Base-by-base conservation (phyloP, 2,113 vertebrate species). In the Asarcornis scutulata region DNA sequence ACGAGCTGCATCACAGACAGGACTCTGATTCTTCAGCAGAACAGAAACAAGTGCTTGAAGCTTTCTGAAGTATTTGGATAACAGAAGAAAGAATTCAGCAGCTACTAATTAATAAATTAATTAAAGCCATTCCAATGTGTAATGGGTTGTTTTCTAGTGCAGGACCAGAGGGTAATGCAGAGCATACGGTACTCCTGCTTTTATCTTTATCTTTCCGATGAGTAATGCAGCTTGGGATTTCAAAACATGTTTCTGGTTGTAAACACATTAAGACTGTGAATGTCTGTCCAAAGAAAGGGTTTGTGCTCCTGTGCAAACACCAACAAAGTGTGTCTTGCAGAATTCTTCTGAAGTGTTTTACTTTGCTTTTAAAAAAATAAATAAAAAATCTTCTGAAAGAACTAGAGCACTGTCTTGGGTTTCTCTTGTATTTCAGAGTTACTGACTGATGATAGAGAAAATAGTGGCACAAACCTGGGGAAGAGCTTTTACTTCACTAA, bases 241-340 rank as follows among this genome's bases (percentile, higher is more conserved):
- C 25, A 55, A 25, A 78, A 78, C 62, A 32, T n/a, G 31, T 55
- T 89, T 68, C 71, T 89, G 46, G 21, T 40, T 78, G 38, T 72
- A 85, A 93, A 46, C 27, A n/a, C 48, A 79, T 23, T n/a, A 42
- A 72, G 93, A 71, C 82, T 40, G 48, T 69, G 78, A 78, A 55
- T 3, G 27, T 34, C 18, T 88, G 79, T 40, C 53, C 4, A 29
- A 48, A 52, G 52, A 72, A 72, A 90, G 82, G 27, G 15, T 75
- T 94, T 4, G 1, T 50, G 27, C 56, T 89, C 34, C 84, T 36
- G 16, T 0, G 0, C 46, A 85, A 87, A 36, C 2, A 0, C 40
- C 68, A 91, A 48, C 29, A 66, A 92, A 46, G 9, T 74, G 40
- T 8, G 4, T 48, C 34, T 83, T 74, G 5, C 3, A 72, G 72